phyloP scores from a whole-genome alignment of 1,140 invertebrate species.

The Zaprionus camerounensis region DNA sequence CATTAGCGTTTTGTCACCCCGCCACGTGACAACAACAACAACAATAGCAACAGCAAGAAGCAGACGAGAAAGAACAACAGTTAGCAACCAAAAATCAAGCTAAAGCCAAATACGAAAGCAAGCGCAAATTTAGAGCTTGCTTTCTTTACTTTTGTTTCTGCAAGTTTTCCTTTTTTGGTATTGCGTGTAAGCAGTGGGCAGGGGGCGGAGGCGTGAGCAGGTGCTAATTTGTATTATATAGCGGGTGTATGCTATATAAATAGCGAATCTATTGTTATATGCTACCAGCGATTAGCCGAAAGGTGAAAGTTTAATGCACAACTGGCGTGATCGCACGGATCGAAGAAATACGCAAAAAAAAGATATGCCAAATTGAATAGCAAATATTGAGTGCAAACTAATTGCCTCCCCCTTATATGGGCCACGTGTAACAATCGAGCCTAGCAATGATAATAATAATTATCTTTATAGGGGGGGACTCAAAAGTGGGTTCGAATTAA shows the following conservation, averaged over 20 bases:
- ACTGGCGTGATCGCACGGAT: conserved; percentile 55
- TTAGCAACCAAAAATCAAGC: conserved; percentile 18
- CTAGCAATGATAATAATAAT: conserved; percentile 38
- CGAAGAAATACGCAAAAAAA: conserved; percentile 33
- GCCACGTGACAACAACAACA: conserved; percentile 28
- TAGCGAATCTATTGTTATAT: conserved; percentile 50
- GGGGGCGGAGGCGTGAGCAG: background rate
- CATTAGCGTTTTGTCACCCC: conserved; percentile 77
- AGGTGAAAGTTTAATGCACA: conserved; percentile 80
- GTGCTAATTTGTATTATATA: conserved; percentile 44
- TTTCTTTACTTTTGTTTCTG: conserved; percentile 51
- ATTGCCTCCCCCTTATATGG: no score
- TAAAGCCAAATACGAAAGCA: conserved; percentile 11
- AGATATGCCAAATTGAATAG: background rate
- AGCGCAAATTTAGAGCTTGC: conserved; percentile 47
- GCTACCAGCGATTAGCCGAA: conserved; percentile 41
- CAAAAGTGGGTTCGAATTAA: conserved; percentile 17
- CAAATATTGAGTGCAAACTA: conserved; percentile 21
- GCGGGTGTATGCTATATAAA: conserved; percentile 46
- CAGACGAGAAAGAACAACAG: background rate
- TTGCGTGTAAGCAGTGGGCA: conserved; percentile 42
- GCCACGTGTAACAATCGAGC: background rate
- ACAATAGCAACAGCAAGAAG: background rate
- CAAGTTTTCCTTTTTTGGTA: conserved; percentile 35
- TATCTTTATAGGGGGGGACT: conserved; percentile 3